Conservation (phyloP, 2,888 invertebrate genomes). For the Pomacea canaliculata region DNA sequence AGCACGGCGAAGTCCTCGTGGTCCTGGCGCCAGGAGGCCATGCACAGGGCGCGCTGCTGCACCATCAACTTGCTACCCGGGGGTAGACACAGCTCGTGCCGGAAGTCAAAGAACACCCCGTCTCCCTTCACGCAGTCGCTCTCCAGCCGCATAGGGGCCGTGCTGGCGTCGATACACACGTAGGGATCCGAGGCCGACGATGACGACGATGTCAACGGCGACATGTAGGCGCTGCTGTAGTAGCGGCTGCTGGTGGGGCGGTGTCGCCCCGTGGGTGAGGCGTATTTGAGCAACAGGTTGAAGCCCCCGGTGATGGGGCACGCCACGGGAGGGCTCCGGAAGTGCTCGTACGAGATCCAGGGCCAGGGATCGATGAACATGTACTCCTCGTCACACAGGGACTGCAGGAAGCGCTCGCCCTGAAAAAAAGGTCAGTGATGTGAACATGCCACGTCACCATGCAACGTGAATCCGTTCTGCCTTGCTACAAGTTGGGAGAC, state of each 20-base stretch:
- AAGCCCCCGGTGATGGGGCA: slow-evolving; percentile 38
- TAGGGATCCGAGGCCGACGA: not conserved
- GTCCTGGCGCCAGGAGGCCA: slow-evolving; percentile 35
- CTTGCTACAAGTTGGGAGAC: too few species aligned
- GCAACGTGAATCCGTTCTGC: too few species aligned
- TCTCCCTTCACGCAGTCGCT: slow-evolving; percentile 38
- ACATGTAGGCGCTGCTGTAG: not conserved
- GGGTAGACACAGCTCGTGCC: slow-evolving; percentile 32
- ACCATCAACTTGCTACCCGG: slow-evolving; percentile 22
- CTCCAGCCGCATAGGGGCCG: slow-evolving; percentile 34
- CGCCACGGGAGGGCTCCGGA: slow-evolving; percentile 11
- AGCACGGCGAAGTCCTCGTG: slow-evolving; percentile 33
- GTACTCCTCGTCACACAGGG: slow-evolving; percentile 27
- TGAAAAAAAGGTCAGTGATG: not conserved
- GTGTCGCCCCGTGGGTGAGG: not conserved
- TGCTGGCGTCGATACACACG: slow-evolving; percentile 13
- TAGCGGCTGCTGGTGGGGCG: not conserved
- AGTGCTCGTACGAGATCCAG: slow-evolving; percentile 37
- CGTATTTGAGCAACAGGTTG: slow-evolving; percentile 32
- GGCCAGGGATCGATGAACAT: slow-evolving; percentile 36
- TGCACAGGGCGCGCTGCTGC: slow-evolving; percentile 31
- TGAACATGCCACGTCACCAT: too few species aligned
- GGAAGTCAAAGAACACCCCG: slow-evolving; percentile 34
- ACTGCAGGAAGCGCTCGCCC: slow-evolving; percentile 1
- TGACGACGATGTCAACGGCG: not conserved